Evolutionary conservation across 2,113 vertebrate species (phyloP).

Genomic region (Isichthys henryi): DNA sequence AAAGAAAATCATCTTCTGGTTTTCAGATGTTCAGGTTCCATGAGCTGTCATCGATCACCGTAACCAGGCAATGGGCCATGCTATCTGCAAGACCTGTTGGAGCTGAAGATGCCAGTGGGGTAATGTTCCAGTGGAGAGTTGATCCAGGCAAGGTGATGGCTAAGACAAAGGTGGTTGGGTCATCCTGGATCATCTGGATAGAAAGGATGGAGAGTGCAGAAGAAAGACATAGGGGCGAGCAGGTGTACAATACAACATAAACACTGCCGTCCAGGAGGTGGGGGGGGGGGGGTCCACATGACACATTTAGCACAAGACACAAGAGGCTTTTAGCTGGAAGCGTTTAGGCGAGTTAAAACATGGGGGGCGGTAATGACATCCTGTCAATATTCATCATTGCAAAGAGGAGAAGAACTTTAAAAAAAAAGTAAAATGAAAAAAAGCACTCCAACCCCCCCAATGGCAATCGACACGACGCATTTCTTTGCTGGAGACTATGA

Average conservation of each 20-base stretch:
- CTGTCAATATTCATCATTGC: constrained; percentile 42
- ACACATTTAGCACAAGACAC: constrained; percentile 35
- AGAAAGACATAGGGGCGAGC: constrained; percentile 23
- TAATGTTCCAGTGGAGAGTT: not conserved
- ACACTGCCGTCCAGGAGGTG: constrained; percentile 27
- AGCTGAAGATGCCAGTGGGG: not conserved
- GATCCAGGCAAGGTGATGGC: not conserved
- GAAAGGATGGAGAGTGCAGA: not conserved
- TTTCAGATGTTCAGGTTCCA: not conserved
- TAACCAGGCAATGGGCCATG: not conserved
- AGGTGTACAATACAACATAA: constrained; percentile 35
- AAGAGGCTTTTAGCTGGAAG: constrained; percentile 41
- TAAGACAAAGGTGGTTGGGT: not conserved
- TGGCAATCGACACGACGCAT: not conserved
- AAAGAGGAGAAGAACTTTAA: constrained; percentile 23
- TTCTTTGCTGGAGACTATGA: not conserved
- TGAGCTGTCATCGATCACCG: not conserved
- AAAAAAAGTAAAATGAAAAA: constrained; percentile 25
- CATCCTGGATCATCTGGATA: not conserved
- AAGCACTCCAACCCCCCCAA: not conserved
- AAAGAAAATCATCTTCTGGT: not conserved
- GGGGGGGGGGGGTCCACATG: constrained; percentile 24
- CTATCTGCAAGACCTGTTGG: not conserved
- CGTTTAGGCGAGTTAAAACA: constrained; percentile 45
- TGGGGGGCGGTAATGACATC: constrained; percentile 21